Evolutionary conservation across 2,888 invertebrate species (phyloP).

Genomic region (Macaria notata): DNA sequence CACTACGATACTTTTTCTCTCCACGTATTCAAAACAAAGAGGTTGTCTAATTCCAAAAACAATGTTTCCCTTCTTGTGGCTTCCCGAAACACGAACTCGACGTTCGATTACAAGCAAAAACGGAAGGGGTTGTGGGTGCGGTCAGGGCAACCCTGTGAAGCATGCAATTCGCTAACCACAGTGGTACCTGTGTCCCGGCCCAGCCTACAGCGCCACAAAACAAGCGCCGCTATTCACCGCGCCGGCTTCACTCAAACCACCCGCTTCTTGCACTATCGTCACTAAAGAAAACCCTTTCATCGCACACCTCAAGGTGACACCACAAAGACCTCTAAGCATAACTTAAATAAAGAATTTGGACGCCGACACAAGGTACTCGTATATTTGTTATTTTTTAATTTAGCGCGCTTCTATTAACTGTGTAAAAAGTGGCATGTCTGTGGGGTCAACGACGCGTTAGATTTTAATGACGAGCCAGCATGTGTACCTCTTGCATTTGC

Average conservation of each 20-base stretch:
- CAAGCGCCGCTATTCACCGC: conserved; percentile 19
- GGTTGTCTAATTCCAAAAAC: background rate
- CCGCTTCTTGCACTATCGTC: conserved; percentile 10
- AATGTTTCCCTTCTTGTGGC: conserved; percentile 6
- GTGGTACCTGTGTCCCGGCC: conserved; percentile 28
- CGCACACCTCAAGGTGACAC: background rate
- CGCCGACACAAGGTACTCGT: too few relatives aligned
- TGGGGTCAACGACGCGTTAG: conserved; percentile 46
- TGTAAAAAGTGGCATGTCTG: conserved; percentile 37
- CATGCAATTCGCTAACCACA: conserved; percentile 37
- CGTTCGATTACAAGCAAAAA: conserved; percentile 9
- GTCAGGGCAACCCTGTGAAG: conserved; percentile 20
- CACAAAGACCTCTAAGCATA: too few relatives aligned
- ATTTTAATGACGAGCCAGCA: conserved; percentile 56
- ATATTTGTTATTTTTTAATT: too few relatives aligned
- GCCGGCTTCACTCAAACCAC: conserved; percentile 9
- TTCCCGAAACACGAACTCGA: conserved; percentile 4
- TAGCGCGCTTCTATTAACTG: conserved; percentile 24
- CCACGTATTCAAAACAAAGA: too few relatives aligned
- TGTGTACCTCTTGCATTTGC: conserved; percentile 48
- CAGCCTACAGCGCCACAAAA: conserved; percentile 28
- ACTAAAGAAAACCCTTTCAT: conserved; percentile 2
- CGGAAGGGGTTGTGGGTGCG: conserved; percentile 12
- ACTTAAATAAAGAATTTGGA: too few relatives aligned
- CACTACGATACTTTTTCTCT: too few relatives aligned